Percentiles rank a stretch among this genome's conserved stretches.
Conservation (phyloP, 2,888 invertebrate species). For the Melangyna quadrimaculata region DNA sequence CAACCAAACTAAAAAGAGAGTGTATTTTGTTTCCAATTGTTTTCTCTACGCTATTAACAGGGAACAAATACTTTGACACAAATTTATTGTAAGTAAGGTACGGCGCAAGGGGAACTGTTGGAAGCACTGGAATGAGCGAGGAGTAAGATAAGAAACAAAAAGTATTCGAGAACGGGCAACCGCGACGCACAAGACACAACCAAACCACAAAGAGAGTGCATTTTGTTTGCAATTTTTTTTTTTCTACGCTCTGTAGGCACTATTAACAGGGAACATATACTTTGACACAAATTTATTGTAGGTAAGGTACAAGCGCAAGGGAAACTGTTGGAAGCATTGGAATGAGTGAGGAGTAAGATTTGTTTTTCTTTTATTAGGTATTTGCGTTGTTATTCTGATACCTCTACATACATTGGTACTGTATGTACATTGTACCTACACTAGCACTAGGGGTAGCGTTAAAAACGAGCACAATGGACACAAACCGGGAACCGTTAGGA, state of each 20-base stretch:
- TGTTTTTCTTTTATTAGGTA: not conserved
- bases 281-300: not conserved
- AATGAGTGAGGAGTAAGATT: not conserved
- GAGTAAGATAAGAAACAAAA: not conserved
- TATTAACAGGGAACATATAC: not conserved
- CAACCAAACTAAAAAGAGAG: not conserved
- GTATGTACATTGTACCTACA: not conserved
- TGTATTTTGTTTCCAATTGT: not conserved
- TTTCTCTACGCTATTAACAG: not conserved
- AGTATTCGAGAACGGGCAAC: not conserved
- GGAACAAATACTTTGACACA: not conserved
- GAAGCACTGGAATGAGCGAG: not conserved
- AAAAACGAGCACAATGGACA: not conserved
- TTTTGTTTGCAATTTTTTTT: not conserved
- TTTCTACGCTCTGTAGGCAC: not conserved
- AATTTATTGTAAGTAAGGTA: not conserved
- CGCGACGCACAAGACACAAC: not conserved
- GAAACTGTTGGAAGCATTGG: not conserved
- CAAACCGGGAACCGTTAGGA: not conserved
- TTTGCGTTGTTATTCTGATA: not conserved
- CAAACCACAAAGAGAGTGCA: not conserved
- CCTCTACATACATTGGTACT: not conserved
- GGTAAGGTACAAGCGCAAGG: not conserved
- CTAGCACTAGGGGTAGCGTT: not conserved
- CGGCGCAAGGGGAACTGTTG: not conserved